These are phyloP conservation scores for Falco berigora DNA, from an alignment of 2,797 vertebrate genomes.

Conservation along the genomic window DNA sequence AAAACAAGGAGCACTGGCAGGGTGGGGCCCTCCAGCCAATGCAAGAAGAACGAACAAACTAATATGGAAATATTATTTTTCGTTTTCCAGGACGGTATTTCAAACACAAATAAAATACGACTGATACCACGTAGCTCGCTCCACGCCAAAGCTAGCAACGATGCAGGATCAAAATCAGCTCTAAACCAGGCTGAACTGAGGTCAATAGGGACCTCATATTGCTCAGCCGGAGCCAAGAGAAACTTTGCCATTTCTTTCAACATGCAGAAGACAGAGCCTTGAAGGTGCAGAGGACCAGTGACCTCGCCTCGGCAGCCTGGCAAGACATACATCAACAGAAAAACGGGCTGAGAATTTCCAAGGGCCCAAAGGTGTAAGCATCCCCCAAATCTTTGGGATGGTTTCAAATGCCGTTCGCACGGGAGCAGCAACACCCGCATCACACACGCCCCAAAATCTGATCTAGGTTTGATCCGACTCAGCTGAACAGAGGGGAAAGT, in stretches of 20 bases:
- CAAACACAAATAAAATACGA: not conserved
- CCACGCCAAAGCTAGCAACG: not conserved
- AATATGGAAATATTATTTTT: not conserved
- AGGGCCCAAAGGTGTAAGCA: not conserved
- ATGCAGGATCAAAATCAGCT: not conserved
- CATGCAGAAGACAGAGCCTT: not conserved
- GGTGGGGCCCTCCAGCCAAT: not conserved
- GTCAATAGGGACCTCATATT: not conserved
- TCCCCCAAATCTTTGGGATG: not conserved
- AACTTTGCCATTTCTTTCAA: not conserved
- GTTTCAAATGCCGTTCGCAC: not conserved
- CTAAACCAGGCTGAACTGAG: not conserved
- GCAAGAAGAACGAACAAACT: not conserved
- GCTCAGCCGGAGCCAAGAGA: not conserved
- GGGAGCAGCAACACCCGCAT: accelerated
- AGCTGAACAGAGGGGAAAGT: not conserved
- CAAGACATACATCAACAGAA: not conserved
- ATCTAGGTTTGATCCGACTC: not conserved
- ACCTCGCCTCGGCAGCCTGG: not conserved
- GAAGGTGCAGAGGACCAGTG: not conserved
- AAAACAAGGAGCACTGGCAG: not conserved
- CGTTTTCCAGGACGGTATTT: not conserved
- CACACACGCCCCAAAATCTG: not conserved
- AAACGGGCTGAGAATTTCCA: not conserved
- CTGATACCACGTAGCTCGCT: not conserved